A percentile compares a stretch with the other conserved stretches of the same genome.
These are phyloP conservation scores for Neoarius graeffei DNA, from an alignment of 2,113 vertebrate genomes.

Conservation along the genomic window DNA sequence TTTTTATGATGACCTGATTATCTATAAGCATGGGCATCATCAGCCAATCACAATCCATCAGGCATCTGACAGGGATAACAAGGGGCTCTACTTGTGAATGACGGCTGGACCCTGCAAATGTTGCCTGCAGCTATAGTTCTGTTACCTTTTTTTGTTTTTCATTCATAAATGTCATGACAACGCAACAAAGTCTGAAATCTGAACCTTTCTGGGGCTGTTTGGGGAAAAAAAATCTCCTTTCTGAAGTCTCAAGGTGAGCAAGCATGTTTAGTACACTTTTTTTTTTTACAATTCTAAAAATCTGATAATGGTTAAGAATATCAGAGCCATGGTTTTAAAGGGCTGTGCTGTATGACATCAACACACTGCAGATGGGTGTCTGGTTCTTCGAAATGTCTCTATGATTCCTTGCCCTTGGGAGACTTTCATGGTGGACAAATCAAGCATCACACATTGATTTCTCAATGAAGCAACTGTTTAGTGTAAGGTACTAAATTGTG, in stretches of 20 bases:
- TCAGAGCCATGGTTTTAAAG: conserved; percentile 15
- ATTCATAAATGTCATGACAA: neutral
- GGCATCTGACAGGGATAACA: neutral
- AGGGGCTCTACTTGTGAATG: neutral
- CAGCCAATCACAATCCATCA: neutral
- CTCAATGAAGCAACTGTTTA: neutral
- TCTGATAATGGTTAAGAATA: neutral
- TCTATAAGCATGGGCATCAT: neutral
- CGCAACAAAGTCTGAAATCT: neutral
- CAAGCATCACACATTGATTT: neutral
- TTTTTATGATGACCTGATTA: neutral
- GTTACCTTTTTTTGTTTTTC: neutral
- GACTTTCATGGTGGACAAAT: neutral
- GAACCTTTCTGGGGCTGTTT: neutral
- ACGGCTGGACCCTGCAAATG: neutral
- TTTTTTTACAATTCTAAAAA: neutral
- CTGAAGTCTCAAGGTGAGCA: neutral
- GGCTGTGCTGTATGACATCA: conserved; percentile 18
- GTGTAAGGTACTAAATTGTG: neutral
- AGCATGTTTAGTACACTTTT: neutral
- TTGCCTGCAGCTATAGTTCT: neutral
- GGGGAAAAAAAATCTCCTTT: neutral
- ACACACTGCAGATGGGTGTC: neutral
- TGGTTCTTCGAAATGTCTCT: neutral
- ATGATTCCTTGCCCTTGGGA: neutral